phyloP scores from a whole-genome alignment of 2,888 invertebrate genomes.

The Hirtodrosophila confusa region DNA sequence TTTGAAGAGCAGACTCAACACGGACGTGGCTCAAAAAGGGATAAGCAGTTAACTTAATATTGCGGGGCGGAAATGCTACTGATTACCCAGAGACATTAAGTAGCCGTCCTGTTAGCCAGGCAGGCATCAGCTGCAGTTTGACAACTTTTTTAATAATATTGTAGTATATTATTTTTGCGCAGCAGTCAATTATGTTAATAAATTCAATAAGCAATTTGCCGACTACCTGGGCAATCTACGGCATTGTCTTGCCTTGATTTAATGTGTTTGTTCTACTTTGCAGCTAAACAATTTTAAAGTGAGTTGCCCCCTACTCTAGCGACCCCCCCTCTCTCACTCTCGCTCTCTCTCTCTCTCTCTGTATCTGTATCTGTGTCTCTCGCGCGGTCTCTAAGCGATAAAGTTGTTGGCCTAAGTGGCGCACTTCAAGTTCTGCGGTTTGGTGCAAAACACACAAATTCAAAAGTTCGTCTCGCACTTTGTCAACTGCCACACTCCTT shows the following conservation, averaged over 20 bases:
- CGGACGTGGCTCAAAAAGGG: constrained; percentile 40
- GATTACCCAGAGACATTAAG: constrained; percentile 54
- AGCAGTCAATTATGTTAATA: constrained; percentile 52
- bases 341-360: background rate
- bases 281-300: constrained; percentile 37
- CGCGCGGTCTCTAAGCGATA: constrained; percentile 47
- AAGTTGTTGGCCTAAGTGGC: constrained; percentile 68
- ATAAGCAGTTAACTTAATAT: constrained; percentile 61
- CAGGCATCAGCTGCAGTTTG: constrained; percentile 52
- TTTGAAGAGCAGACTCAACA: constrained; percentile 4
- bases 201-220: constrained; percentile 65
- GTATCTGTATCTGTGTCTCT: background rate
- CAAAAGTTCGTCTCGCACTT: constrained; percentile 62
- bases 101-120: constrained; percentile 30
- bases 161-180: constrained; percentile 23
- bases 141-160: constrained; percentile 58
- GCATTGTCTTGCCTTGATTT: constrained; percentile 40
- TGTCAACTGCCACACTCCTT: constrained; percentile 53
- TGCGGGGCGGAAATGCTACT: constrained; percentile 36
- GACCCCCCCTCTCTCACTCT: background rate
- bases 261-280: constrained; percentile 37
- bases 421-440: constrained; percentile 61
- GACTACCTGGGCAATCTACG: constrained; percentile 14
- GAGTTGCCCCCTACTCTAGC: background rate
- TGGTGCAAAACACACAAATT: constrained; percentile 67